Evolutionary conservation across 2,797 vertebrate genomes (phyloP).

Genomic region (Syngnathus acus): DNA sequence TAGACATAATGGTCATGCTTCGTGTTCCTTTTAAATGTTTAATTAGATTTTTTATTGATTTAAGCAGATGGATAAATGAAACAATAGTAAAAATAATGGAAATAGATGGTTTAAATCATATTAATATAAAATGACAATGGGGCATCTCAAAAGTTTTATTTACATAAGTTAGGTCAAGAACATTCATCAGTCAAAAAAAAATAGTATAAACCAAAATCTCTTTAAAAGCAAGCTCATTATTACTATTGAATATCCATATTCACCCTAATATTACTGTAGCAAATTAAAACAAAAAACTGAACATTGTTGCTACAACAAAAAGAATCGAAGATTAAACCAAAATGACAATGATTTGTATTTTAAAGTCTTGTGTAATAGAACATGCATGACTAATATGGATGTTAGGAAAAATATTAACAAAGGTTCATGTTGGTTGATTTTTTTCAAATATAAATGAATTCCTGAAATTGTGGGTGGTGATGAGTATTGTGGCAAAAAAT

Average conservation of each 20-base stretch:
- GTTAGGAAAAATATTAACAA: neutral
- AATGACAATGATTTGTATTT: slow-evolving; percentile 29
- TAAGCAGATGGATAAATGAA: neutral
- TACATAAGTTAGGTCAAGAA: slow-evolving; percentile 68
- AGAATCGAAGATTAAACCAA: slow-evolving; percentile 1
- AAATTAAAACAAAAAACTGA: neutral
- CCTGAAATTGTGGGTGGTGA: no score
- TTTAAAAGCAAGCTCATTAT: slow-evolving; percentile 36
- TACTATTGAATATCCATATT: slow-evolving; percentile 30
- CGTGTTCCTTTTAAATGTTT: neutral
- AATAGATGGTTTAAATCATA: neutral
- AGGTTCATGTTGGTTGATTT: neutral
- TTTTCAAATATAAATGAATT: no score
- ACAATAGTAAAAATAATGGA: neutral
- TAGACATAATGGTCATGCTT: neutral
- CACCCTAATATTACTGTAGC: neutral
- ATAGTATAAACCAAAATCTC: slow-evolving; percentile 38
- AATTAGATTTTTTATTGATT: neutral
- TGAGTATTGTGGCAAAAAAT: neutral
- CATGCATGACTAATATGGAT: neutral
- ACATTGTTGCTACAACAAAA: neutral
- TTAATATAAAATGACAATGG: slow-evolving; percentile 42
- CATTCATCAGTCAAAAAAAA: slow-evolving; percentile 49
- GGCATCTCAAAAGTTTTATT: slow-evolving; percentile 68
- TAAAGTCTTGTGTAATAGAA: slow-evolving; percentile 5